Conservation (phyloP, 2,797 vertebrate species). For the Tauraco hartlaubi region DNA sequence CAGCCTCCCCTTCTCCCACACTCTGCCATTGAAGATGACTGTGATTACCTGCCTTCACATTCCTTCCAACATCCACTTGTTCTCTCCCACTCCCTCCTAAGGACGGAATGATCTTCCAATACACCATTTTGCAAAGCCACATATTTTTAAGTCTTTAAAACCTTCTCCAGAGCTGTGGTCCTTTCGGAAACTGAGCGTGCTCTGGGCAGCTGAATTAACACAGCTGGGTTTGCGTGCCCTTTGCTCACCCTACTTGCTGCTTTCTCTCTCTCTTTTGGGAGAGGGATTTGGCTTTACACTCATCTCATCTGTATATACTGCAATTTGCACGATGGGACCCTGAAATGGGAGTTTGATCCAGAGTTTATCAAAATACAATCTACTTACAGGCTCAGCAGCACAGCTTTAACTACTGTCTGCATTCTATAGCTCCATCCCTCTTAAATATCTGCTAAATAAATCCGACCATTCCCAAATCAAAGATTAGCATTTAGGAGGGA, state of each 20-base stretch:
- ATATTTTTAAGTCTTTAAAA: background rate
- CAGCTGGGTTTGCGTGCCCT: background rate
- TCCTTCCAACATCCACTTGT: background rate
- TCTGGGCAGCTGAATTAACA: background rate
- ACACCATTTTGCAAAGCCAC: background rate
- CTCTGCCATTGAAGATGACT: background rate
- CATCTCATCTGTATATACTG: background rate
- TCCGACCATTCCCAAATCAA: background rate
- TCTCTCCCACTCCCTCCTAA: background rate
- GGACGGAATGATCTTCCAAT: background rate
- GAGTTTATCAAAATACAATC: background rate
- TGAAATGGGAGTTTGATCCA: background rate
- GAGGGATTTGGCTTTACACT: background rate
- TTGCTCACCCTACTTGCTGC: background rate
- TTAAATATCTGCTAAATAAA: constrained; percentile 19
- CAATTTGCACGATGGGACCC: background rate
- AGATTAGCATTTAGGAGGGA: background rate
- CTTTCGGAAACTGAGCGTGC: background rate
- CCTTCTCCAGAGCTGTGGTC: background rate
- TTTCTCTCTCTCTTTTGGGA: background rate
- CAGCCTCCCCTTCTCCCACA: background rate
- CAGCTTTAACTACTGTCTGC: background rate
- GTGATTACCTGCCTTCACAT: background rate
- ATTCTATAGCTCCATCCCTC: background rate
- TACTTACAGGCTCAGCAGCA: constrained; percentile 5